Evolutionary conservation across 1,140 invertebrate species (phyloP), one percentile per base, ranked within the genome.

Genomic region (Cotesia chilonis): DNA sequence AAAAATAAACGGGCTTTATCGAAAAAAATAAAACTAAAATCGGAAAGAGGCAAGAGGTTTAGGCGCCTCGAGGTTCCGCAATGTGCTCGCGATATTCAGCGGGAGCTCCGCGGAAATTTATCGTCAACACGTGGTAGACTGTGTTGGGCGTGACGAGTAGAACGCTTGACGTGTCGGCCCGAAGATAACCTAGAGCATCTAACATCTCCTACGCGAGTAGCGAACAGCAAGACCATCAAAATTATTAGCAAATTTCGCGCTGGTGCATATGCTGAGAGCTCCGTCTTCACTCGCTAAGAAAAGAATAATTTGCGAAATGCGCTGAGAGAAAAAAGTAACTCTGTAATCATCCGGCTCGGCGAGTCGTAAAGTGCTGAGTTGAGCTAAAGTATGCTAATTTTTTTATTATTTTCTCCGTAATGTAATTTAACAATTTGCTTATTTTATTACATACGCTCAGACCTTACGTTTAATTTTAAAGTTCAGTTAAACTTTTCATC

Each of bases 111-210:
- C 28, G 63, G 6, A 68, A 72, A 72, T 72, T 72, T 72, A 72
- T 72, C 57, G 71, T 72, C 65, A 72, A 47, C 71, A 72, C 71
- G 65, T 72, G 71, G 64, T 47, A 52, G 5, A 59, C 37, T 60
- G 14, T 47, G 64, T 12, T 66, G 36, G 57, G 71, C 65, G 71
- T 68, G 65, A 68, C 65, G 54, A 71, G 36, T 55, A 71, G 37
- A 17, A 54, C 60, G 17, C 61, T 9, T 52, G 17, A 65, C 65
- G 41, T 2, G 37, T 10, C 54, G 36, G 28, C 51, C n/a, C 41
- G 37, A 54, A 64, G 65, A 72, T 67, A 68, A 72, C 20, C 71
- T 36, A 63, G 38, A 51, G 36, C 52, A 61, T 55, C 68, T 28
- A 28, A 28, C 28, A 28, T 28, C 28, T 28, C 28, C 28, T 63